Percentiles rank a stretch among this genome's conserved stretches.
Conservation (phyloP, 2,888 invertebrate genomes). For the Eupsilia transversa region DNA sequence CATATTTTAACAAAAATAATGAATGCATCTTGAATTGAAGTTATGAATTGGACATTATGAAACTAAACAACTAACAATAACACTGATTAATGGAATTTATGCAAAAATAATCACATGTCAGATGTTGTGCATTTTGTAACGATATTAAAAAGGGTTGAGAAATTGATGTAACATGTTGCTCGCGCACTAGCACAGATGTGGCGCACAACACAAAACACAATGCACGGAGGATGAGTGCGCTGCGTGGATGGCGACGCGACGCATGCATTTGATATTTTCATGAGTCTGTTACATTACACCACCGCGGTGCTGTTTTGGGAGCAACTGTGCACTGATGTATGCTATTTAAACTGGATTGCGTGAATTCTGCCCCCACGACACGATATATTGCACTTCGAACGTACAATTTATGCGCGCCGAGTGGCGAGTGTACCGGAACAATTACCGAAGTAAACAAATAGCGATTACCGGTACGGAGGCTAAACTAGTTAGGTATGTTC, state of each 20-base stretch:
- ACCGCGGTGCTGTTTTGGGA: conserved; percentile 66
- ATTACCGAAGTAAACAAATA: conserved; percentile 81
- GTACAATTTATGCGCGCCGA: conserved; percentile 79
- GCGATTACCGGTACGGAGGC: conserved; percentile 74
- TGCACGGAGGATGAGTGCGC: conserved; percentile 64
- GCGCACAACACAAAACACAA: conserved; percentile 75
- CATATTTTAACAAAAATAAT: background rate
- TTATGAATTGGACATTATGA: background rate
- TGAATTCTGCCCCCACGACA: conserved; percentile 67
- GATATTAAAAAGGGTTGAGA: conserved; percentile 77
- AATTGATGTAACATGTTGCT: conserved; percentile 76
- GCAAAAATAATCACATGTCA: conserved; percentile 38
- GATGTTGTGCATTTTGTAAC: conserved; percentile 67
- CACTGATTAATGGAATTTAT: conserved; percentile 11
- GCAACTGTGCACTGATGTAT: conserved; percentile 67
- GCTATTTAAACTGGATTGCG: conserved; percentile 75
- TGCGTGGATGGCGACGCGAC: conserved; percentile 37
- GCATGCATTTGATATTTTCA: conserved; percentile 70
- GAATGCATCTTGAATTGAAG: no score
- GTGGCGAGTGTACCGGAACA: conserved; percentile 78
- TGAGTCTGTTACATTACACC: conserved; percentile 69
- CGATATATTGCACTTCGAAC: conserved; percentile 79
- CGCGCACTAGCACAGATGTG: conserved; percentile 79
- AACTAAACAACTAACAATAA: conserved; percentile 4
- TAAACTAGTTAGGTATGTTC: conserved; percentile 21